Evolutionary conservation across 2,113 vertebrate species (phyloP).

Genomic region (Grammomys surdaster): DNA sequence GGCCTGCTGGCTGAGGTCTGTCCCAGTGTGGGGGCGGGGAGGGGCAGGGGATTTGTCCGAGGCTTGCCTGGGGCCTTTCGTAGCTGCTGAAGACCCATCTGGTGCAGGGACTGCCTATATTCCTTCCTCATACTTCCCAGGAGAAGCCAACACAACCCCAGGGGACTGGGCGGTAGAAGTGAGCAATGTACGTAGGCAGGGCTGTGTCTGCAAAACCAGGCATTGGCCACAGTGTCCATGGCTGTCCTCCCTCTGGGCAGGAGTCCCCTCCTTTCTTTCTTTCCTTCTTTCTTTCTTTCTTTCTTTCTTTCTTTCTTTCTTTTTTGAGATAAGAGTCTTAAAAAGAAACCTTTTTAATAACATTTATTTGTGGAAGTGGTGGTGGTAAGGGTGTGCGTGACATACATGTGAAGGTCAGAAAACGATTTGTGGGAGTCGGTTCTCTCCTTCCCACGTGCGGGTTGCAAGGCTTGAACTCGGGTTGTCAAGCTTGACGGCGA

Average conservation of each 20-base stretch:
- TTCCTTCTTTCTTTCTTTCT: neutral
- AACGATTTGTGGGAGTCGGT: neutral
- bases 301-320: neutral
- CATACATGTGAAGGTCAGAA: neutral
- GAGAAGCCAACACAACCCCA: neutral
- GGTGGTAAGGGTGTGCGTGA: too few relatives aligned
- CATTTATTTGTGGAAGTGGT: neutral
- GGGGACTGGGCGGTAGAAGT: neutral
- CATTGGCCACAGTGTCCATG: neutral
- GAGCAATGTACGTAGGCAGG: neutral
- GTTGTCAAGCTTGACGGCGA: neutral
- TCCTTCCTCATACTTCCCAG: conserved; percentile 44
- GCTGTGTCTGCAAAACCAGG: neutral
- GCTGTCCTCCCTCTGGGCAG: neutral
- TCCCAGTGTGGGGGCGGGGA: conserved; percentile 69
- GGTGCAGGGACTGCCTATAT: conserved; percentile 43
- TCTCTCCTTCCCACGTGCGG: neutral
- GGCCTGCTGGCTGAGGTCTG: conserved; percentile 82
- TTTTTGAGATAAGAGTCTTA: neutral
- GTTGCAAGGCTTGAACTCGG: too few relatives aligned
- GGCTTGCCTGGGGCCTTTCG: conserved; percentile 70
- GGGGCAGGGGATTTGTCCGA: conserved; percentile 49
- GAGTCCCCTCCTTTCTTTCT: neutral
- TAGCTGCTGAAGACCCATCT: conserved; percentile 61
- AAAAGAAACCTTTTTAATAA: neutral